These are phyloP conservation scores for Aplocera efformata DNA, from an alignment of 2,888 invertebrate genomes.

Conservation along the genomic window DNA sequence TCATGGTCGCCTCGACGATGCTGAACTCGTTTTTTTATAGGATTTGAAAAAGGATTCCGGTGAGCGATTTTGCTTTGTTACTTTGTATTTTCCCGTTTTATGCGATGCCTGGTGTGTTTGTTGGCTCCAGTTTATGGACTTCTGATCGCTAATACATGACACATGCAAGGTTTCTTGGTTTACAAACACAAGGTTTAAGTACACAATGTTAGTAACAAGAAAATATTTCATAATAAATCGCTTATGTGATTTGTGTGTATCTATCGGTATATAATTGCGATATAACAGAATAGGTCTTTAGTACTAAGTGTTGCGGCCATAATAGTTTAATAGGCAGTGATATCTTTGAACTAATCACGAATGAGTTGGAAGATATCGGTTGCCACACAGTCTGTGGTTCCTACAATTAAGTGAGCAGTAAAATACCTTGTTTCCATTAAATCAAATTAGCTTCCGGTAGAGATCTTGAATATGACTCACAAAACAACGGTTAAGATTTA, in stretches of 20 bases:
- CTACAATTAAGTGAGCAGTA: conserved; percentile 20
- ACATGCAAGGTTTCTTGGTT: too few relatives aligned
- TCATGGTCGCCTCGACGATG: conserved; percentile 56
- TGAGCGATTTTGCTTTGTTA: conserved; percentile 51
- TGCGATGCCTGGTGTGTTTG: conserved; percentile 23
- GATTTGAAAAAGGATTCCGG: conserved; percentile 57
- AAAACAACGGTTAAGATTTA: conserved; percentile 7
- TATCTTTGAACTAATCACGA: background rate
- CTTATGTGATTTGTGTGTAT: too few relatives aligned
- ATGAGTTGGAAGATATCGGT: conserved; percentile 6
- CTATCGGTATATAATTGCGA: too few relatives aligned
- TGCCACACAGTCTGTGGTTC: conserved; percentile 13
- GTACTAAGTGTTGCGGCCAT: too few relatives aligned
- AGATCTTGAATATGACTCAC: conserved; percentile 11
- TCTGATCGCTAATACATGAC: too few relatives aligned
- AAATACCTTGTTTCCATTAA: conserved; percentile 19
- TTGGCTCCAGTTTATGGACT: conserved; percentile 9
- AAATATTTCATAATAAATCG: too few relatives aligned
- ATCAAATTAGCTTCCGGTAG: conserved; percentile 23
- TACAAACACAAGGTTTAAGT: too few relatives aligned
- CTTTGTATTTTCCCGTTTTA: conserved; percentile 41
- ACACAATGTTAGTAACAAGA: too few relatives aligned
- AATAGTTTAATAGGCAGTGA: too few relatives aligned
- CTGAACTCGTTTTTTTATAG: conserved; percentile 57
- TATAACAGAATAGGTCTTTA: too few relatives aligned